These are phyloP conservation scores for Pocillopora grandis DNA, from an alignment of 92 coral and sea anemone species.

Conservation along the genomic window DNA sequence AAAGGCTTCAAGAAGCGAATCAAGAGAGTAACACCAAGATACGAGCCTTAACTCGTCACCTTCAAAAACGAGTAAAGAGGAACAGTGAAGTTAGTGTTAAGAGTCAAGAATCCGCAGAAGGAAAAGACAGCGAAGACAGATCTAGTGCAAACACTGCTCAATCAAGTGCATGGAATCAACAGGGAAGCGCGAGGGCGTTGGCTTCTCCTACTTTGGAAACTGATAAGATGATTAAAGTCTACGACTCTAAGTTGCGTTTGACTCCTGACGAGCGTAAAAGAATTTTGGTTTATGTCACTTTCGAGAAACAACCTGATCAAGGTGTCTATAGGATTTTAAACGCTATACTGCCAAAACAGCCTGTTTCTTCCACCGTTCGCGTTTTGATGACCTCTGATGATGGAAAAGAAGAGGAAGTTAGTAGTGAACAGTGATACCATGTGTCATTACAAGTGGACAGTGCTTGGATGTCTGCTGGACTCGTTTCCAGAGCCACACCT, in stretches of 20 bases:
- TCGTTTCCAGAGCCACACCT: no score
- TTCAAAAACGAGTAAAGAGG: conserved; percentile 23
- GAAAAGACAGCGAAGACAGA: conserved; percentile 7
- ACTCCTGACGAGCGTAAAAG: conserved; percentile 15
- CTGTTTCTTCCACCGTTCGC: conserved; percentile 12
- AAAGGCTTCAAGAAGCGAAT: conserved; percentile 65
- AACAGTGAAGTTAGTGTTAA: conserved; percentile 36
- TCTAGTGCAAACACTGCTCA: conserved; percentile 27
- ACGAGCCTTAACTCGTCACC: conserved; percentile 25
- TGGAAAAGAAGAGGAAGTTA: background rate
- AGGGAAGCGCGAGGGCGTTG: conserved; percentile 38
- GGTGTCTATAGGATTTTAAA: conserved; percentile 9
- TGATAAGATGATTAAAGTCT: conserved; percentile 24
- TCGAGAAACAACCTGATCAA: conserved; percentile 13
- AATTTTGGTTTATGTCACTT: conserved; percentile 27
- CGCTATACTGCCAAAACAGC: conserved; percentile 3
- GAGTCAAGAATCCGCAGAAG: conserved; percentile 38
- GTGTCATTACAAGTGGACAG: background rate
- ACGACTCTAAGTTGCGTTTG: conserved; percentile 8
- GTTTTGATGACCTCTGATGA: conserved; percentile 6
- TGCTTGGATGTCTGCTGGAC: background rate
- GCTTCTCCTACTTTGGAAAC: conserved; percentile 19
- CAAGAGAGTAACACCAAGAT: conserved; percentile 47
- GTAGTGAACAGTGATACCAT: background rate
- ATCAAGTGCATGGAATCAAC: conserved; percentile 39